These are phyloP conservation scores for Ethmia dodecea DNA, from an alignment of 2,888 invertebrate genomes.

Conservation along the genomic window DNA sequence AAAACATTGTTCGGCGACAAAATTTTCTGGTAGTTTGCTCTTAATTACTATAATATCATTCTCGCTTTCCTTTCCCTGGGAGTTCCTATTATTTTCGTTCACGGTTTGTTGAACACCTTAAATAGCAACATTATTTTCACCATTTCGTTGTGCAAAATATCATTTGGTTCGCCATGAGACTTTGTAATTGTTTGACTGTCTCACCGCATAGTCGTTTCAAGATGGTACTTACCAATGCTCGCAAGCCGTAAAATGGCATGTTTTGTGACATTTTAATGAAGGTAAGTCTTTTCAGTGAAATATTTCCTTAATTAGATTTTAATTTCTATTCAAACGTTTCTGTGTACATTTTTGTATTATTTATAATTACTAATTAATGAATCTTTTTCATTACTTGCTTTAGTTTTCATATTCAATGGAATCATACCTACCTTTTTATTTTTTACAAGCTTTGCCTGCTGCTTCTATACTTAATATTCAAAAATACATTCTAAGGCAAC, in stretches of 20 bases:
- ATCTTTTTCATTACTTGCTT: no score
- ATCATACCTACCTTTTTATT: no score
- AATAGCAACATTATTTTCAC: conserved; percentile 49
- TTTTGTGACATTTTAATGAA: conserved; percentile 41
- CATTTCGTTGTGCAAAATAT: conserved; percentile 50
- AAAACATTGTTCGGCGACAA: conserved; percentile 48
- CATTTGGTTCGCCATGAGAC: conserved; percentile 28
- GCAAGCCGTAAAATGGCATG: conserved; percentile 33
- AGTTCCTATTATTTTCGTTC: conserved; percentile 51
- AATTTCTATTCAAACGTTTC: conserved; percentile 25
- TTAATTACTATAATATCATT: conserved; percentile 60
- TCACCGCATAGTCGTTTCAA: conserved; percentile 29
- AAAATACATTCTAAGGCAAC: no score
- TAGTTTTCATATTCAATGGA: no score
- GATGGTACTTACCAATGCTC: conserved; percentile 23
- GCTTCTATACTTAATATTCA: no score
- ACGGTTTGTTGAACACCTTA: conserved; percentile 55
- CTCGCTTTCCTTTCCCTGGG: conserved; percentile 32
- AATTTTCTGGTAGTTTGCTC: conserved; percentile 53
- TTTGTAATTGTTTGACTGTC: conserved; percentile 20
- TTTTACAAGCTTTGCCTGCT: no score
- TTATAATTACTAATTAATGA: no score
- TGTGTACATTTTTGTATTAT: conserved; percentile 22
- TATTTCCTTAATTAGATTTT: conserved; percentile 43
- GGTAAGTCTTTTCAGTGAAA: conserved; percentile 28